Conservation (phyloP, 2,888 invertebrate species). For the Campaea margaritaria region DNA sequence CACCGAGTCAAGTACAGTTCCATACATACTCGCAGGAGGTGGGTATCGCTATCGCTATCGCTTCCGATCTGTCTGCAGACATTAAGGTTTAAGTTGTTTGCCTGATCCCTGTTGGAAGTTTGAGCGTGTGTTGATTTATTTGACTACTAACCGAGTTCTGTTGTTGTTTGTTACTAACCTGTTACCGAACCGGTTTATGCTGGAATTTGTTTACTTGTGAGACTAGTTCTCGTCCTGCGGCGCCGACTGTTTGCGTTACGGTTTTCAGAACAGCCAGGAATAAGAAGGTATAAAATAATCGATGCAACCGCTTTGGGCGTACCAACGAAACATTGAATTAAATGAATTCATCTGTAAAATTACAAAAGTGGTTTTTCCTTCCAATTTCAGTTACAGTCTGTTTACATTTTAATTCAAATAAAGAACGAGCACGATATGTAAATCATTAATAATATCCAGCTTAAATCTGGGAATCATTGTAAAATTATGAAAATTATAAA, state of each 20-base stretch:
- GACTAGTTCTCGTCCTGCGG: neutral
- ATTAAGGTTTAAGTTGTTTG: slow-evolving; percentile 22
- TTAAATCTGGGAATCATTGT: neutral
- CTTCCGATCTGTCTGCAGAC: slow-evolving; percentile 11
- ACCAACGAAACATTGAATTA: too few relatives aligned
- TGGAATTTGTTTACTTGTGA: slow-evolving; percentile 1
- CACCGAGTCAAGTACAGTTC: neutral
- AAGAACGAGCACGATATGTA: neutral
- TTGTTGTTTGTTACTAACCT: slow-evolving; percentile 33
- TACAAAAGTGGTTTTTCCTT: too few relatives aligned
- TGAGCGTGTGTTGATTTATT: slow-evolving; percentile 33
- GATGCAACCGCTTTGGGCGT: too few relatives aligned
- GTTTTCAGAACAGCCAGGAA: too few relatives aligned
- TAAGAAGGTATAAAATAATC: too few relatives aligned
- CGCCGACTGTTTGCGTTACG: too few relatives aligned
- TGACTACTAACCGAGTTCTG: slow-evolving; percentile 37
- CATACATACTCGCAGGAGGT: too few relatives aligned
- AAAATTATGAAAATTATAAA: neutral
- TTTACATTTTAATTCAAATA: too few relatives aligned
- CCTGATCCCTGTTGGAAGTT: slow-evolving; percentile 23
- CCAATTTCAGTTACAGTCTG: too few relatives aligned
- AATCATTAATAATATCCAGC: neutral
- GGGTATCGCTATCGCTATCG: slow-evolving; percentile 19
- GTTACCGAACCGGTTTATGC: slow-evolving; percentile 6
- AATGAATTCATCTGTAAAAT: too few relatives aligned